phyloP scores from a whole-genome alignment of 92 coral and sea anemone genomes.

The Blastomussa wellsi region DNA sequence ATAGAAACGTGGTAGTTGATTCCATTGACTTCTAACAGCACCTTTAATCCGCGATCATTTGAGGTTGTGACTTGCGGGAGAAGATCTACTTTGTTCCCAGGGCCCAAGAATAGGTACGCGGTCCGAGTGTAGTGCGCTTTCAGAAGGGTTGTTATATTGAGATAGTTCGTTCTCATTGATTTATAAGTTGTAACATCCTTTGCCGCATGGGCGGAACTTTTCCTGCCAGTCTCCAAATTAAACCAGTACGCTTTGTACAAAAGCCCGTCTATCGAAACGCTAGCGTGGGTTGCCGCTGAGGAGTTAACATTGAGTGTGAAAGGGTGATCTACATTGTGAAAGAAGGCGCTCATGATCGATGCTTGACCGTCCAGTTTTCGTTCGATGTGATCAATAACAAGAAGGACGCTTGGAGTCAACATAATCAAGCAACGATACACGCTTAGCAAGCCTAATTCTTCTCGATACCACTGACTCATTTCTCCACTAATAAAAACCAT shows the following conservation, averaged over 20 bases:
- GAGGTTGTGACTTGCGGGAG: constrained; percentile 45
- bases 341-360: constrained; percentile 78
- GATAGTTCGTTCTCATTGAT: constrained; percentile 55
- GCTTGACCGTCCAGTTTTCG: constrained; percentile 41
- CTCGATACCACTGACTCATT: constrained; percentile 78
- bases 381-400: constrained; percentile 83
- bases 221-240: constrained; percentile 39
- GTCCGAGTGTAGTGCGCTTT: constrained; percentile 63
- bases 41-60: constrained; percentile 68
- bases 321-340: constrained; percentile 75
- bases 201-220: constrained; percentile 48
- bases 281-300: constrained; percentile 47
- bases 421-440: constrained; percentile 82
- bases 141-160: constrained; percentile 76
- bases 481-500: constrained; percentile 89
- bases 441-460: constrained; percentile 68
- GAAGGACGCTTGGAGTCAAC: constrained; percentile 72
- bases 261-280: constrained; percentile 48
- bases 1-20: constrained; percentile 65
- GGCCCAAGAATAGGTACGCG: constrained; percentile 84
- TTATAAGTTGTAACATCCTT: constrained; percentile 22
- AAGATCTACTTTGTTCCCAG: constrained; percentile 57
- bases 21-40: constrained; percentile 57
- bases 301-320: constrained; percentile 39
- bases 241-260: constrained; percentile 50